phyloP scores from a whole-genome alignment of 2,888 invertebrate species.

The Crematogaster levior region DNA sequence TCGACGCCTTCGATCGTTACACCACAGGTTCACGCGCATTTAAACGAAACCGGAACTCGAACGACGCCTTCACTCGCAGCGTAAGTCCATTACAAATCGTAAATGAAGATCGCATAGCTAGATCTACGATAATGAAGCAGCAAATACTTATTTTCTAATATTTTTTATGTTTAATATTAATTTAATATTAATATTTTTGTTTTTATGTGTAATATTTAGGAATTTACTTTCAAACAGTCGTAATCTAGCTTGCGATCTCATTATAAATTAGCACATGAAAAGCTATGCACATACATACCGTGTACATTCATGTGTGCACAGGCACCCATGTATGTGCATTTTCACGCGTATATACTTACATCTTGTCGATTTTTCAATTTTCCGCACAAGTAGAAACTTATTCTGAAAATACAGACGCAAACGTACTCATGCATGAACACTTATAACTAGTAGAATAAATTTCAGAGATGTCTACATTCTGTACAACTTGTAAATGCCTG shows the following conservation, averaged over 20 bases:
- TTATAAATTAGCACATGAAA: constrained; percentile 42
- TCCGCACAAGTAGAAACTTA: constrained; percentile 36
- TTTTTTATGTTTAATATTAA: background rate
- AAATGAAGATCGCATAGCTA: constrained; percentile 59
- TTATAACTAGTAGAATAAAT: constrained; percentile 46
- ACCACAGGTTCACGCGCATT: constrained; percentile 88
- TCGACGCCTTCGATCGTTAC: constrained; percentile 96
- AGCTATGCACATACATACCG: constrained; percentile 44
- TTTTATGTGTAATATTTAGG: too few relatives aligned
- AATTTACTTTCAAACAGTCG: background rate
- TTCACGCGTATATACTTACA: constrained; percentile 18
- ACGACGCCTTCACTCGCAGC: constrained; percentile 87
- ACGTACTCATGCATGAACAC: constrained; percentile 59
- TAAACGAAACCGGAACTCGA: constrained; percentile 86
- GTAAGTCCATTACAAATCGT: constrained; percentile 85
- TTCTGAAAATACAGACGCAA: constrained; percentile 34
- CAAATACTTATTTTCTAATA: background rate
- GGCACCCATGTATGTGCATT: constrained; percentile 7
- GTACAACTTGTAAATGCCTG: constrained; percentile 66
- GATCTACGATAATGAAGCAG: constrained; percentile 36
- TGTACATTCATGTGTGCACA: constrained; percentile 40
- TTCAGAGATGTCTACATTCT: constrained; percentile 44
- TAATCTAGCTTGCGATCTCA: constrained; percentile 68
- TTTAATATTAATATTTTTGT: too few relatives aligned
- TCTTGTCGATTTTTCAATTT: constrained; percentile 21